Base-by-base conservation (phyloP, 1,140 invertebrate genomes). In the Heliothis virescens region DNA sequence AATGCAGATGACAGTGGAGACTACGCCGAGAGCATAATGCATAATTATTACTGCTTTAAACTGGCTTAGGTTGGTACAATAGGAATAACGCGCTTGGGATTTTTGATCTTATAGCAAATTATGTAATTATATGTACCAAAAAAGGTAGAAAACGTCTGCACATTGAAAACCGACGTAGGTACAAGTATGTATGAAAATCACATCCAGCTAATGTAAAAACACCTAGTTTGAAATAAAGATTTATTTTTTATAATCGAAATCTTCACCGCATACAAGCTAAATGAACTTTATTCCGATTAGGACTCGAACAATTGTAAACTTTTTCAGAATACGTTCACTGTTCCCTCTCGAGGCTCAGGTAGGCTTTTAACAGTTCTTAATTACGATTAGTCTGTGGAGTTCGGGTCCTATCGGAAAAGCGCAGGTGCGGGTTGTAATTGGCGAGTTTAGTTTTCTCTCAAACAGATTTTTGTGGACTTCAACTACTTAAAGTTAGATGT, bases 1-100 rank as follows among this genome's bases (percentile, higher is more conserved):
- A 80, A 80, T 74, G 71, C 79, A 80, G 60, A 72, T 50, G 79
- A 74, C 71, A 63, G 57, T 74, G 29, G 53, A 52, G 50, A 52
- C 34, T 57, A 47, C 60, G 50, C 47, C 41, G 69, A 41, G 79
- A 65, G 72, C 60, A 67, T 80, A 80, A 74, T 79, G 78, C 59
- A 80, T 62, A 67, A 74, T 80, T 80, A 74, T 74, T 74, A 52
- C 79, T 53, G 71, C 71, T 74, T 74, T 65, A 74, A 67, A 9
- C 29, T 65, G 48, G 59, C 71, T 63, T 79, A 79, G 67, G 50
- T 13, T 29, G 48, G 60, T 34, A 72, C 52, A 72, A 57, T 72
- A 72, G 52, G 34, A 72, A 53, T 69, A 52, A 69, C 52, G 26
- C 65, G 26, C 13, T 15, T 26, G 65, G 48, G 47, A 69, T 26